Evolutionary conservation across 1,140 invertebrate species (phyloP).

Genomic region (Gryllus bimaculatus): DNA sequence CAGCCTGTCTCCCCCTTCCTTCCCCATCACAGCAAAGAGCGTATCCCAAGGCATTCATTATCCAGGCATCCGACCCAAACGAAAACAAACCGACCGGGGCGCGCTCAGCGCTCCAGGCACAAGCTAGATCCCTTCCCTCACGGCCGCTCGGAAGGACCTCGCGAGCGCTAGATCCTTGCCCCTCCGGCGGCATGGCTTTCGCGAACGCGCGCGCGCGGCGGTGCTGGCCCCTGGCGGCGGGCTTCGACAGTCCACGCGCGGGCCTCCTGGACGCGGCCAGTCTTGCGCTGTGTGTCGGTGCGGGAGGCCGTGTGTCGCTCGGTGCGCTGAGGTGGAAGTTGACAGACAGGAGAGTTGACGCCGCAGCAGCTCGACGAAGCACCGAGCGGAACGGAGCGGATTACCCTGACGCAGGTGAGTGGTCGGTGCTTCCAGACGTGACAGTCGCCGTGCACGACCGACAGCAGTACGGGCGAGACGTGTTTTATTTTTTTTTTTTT

Average conservation of each 20-base stretch:
- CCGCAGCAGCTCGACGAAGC: not conserved
- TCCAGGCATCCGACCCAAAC: not conserved
- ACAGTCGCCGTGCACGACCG: not conserved
- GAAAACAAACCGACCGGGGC: not conserved
- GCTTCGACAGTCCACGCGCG: not conserved
- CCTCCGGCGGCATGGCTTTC: not conserved
- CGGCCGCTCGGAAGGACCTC: not conserved
- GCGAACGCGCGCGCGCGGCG: too few relatives aligned
- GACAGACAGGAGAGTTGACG: not conserved
- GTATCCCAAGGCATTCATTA: conserved; percentile 1
- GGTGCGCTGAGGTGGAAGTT: not conserved
- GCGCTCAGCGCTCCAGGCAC: not conserved
- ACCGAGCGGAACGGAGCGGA: not conserved
- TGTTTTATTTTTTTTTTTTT: not conserved
- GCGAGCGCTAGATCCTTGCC: not conserved
- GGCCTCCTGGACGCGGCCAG: not conserved
- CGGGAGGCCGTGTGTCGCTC: not conserved
- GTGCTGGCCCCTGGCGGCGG: not conserved
- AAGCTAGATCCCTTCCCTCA: not conserved
- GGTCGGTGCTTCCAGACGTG: not conserved
- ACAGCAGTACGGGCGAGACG: not conserved
- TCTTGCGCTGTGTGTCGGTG: not conserved
- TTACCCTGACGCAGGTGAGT: not conserved
- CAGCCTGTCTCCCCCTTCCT: not conserved
- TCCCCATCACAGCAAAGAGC: not conserved